Evolutionary conservation across 2,113 vertebrate genomes (phyloP).

Genomic region (Orientallactaga bullata): DNA sequence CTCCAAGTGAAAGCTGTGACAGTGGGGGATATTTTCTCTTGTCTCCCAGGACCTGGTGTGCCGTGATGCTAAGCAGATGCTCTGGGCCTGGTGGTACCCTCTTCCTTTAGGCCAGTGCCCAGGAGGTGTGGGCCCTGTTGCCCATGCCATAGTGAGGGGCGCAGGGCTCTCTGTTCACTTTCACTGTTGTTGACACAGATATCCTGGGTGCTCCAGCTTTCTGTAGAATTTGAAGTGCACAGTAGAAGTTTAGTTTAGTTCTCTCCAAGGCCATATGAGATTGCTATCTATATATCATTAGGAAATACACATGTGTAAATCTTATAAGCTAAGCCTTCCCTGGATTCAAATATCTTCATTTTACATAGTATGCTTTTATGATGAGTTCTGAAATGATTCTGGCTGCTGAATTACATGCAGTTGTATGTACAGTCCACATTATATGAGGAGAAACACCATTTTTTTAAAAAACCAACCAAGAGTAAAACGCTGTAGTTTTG

Average conservation of each 20-base stretch:
- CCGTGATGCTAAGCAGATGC: accelerated
- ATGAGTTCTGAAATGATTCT: not conserved
- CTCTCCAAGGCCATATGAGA: not conserved
- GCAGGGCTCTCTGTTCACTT: accelerated
- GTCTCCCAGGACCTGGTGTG: not conserved
- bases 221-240: not conserved
- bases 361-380: not conserved
- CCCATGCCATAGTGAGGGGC: accelerated
- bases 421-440: not conserved
- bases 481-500: not conserved
- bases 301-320: not conserved
- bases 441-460: not conserved
- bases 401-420: not conserved
- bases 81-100: no score
- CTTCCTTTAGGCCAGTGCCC: not conserved
- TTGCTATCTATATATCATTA: not conserved
- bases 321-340: not conserved
- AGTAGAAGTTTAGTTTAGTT: no score
- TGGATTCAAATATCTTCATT: not conserved
- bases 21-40: accelerated
- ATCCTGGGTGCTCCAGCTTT: not conserved
- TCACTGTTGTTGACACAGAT: accelerated
- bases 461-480: not conserved
- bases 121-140: no score
- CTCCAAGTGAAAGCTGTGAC: not conserved